Evolutionary conservation across 2,888 invertebrate species (phyloP).

Genomic region (Apantesis nais): DNA sequence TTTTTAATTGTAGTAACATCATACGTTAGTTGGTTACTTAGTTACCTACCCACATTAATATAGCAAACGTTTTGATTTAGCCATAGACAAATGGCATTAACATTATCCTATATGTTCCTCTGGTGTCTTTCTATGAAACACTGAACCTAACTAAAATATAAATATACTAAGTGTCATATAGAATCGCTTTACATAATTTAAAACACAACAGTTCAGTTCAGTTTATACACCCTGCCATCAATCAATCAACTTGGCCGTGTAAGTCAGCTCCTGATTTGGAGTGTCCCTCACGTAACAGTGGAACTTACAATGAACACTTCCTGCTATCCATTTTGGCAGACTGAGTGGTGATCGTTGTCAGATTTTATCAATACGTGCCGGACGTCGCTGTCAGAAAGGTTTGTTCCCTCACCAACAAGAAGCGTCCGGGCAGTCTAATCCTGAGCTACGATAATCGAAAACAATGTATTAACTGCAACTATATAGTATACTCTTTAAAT

Average conservation of each 20-base stretch:
- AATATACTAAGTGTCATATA: neutral
- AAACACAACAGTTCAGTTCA: neutral
- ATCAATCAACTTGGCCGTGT: conserved; percentile 14
- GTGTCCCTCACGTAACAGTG: conserved; percentile 7
- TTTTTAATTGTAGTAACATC: neutral
- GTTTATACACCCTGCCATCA: conserved; percentile 2
- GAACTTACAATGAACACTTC: conserved; percentile 14
- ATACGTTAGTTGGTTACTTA: neutral
- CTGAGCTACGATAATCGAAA: conserved; percentile 2
- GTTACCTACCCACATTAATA: neutral
- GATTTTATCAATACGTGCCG: conserved; percentile 20
- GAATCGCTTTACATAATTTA: neutral
- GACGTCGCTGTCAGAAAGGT: conserved; percentile 11
- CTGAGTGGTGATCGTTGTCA: conserved; percentile 16
- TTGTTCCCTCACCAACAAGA: conserved; percentile 18
- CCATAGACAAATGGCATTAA: neutral
- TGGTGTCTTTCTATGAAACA: neutral
- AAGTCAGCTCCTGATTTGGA: conserved; percentile 11
- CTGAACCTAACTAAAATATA: neutral
- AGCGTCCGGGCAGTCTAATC: conserved; percentile 11
- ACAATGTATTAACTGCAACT: conserved; percentile 25
- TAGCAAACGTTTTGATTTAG: neutral
- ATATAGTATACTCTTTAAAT: conserved; percentile 33
- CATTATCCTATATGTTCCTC: neutral
- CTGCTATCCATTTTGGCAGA: conserved; percentile 19